phyloP scores from a whole-genome alignment of 1,140 invertebrate genomes.

The Fragariocoptes setiger region DNA sequence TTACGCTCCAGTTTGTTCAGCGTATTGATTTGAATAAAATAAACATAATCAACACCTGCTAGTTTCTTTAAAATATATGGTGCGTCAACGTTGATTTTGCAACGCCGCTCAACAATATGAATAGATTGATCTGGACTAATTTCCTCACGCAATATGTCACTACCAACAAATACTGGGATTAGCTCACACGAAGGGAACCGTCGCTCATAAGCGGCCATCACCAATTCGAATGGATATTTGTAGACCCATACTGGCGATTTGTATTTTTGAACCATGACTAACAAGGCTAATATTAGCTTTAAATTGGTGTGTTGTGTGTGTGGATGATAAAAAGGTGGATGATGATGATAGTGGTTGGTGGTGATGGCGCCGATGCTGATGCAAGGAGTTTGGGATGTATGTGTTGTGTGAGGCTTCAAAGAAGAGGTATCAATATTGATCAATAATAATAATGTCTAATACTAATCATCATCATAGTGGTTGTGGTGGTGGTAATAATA shows the following conservation, averaged over 20 bases:
- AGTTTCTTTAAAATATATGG: constrained; percentile 85
- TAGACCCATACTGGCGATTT: constrained; percentile 77
- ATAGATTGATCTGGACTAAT: constrained; percentile 41
- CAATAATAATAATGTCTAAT: too few species aligned
- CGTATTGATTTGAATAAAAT: constrained; percentile 70
- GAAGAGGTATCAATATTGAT: too few species aligned
- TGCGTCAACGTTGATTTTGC: constrained; percentile 68
- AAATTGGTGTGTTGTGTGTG: too few species aligned
- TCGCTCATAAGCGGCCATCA: constrained; percentile 77
- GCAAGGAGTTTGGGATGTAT: too few species aligned
- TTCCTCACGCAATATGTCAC: constrained; percentile 44
- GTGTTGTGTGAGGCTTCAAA: too few species aligned
- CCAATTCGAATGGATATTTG: constrained; percentile 79
- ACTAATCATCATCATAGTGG: too few species aligned
- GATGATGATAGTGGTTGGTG: too few species aligned
- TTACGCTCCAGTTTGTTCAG: constrained; percentile 41
- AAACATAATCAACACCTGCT: constrained; percentile 60
- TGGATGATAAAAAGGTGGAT: too few species aligned
- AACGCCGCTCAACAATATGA: constrained; percentile 51
- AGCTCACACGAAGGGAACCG: constrained; percentile 73
- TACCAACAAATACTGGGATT: constrained; percentile 76
- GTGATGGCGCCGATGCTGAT: too few species aligned
- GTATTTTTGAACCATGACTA: constrained; percentile 97
- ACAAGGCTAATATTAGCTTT: too few species aligned
- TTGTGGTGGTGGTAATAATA: too few species aligned